A percentile compares a stretch with the other conserved stretches of the same genome.
phyloP scores from a whole-genome alignment of 2,797 vertebrate species.

The Paguma larvata region DNA sequence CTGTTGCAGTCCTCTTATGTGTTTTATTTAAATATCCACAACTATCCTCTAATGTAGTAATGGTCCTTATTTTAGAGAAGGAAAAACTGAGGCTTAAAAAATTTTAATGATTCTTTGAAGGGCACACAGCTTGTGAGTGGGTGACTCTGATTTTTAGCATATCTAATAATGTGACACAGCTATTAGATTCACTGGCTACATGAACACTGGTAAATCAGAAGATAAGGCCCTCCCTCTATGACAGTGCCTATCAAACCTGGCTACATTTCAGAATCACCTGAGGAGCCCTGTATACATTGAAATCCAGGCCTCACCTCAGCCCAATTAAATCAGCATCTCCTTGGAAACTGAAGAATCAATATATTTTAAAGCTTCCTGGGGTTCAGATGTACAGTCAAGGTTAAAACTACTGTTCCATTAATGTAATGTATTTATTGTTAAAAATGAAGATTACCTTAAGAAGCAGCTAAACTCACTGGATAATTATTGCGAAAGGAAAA shows the following conservation, averaged over 20 bases:
- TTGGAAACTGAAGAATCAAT: not conserved
- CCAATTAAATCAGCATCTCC: not conserved
- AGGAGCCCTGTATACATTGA: not conserved
- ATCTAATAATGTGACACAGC: not conserved
- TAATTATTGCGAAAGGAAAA: not conserved
- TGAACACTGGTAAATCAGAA: not conserved
- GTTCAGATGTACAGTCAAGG: not conserved
- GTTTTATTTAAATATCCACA: conserved; percentile 3
- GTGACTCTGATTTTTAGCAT: conserved; percentile 25
- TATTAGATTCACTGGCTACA: not conserved
- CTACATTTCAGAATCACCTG: not conserved
- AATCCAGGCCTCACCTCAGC: not conserved
- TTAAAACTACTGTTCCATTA: not conserved
- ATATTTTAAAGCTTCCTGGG: not conserved
- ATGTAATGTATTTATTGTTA: conserved; percentile 53
- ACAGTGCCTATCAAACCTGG: not conserved
- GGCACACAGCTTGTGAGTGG: not conserved
- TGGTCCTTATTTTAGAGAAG: not conserved
- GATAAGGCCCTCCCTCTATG: not conserved
- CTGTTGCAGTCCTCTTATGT: not conserved
- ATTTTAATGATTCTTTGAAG: conserved; percentile 32
- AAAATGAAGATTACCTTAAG: not conserved
- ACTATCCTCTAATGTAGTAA: not conserved
- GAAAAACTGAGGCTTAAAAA: not conserved
- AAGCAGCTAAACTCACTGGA: not conserved